These are phyloP conservation scores for Protonibea diacanthus DNA, from an alignment of 2,797 vertebrate species.

Conservation along the genomic window DNA sequence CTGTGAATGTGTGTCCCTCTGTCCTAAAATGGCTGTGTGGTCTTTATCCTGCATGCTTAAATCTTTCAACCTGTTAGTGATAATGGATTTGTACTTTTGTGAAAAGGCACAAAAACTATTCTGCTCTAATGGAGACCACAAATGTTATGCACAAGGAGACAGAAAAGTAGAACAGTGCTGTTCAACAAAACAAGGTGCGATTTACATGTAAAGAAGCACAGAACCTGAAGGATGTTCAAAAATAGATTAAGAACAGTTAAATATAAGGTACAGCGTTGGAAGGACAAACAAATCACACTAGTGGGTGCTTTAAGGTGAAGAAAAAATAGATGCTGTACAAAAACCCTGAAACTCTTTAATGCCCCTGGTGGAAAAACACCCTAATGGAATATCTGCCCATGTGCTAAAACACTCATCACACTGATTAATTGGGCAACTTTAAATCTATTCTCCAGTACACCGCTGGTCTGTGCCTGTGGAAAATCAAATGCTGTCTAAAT, in stretches of 20 bases:
- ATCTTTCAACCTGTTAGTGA: slow-evolving; percentile 18
- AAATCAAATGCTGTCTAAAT: slow-evolving; percentile 33
- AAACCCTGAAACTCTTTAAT: slow-evolving; percentile 25
- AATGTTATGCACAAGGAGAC: neutral
- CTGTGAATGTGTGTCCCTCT: slow-evolving; percentile 6
- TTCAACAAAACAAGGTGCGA: neutral
- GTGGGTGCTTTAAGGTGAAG: slow-evolving; percentile 20
- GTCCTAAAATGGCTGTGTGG: slow-evolving; percentile 14
- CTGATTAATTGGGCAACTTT: slow-evolving; percentile 46
- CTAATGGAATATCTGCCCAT: slow-evolving; percentile 31
- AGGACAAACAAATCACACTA: slow-evolving; percentile 20
- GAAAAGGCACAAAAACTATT: slow-evolving; percentile 6
- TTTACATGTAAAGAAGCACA: slow-evolving; percentile 6
- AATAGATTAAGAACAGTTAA: slow-evolving; percentile 16
- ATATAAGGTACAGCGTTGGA: slow-evolving; percentile 20
- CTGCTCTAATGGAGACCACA: slow-evolving; percentile 8
- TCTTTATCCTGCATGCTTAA: slow-evolving; percentile 1
- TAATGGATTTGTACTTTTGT: slow-evolving; percentile 11
- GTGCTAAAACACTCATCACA: slow-evolving; percentile 46
- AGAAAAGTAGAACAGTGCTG: neutral
- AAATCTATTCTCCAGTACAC: slow-evolving; percentile 46
- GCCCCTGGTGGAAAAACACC: slow-evolving; percentile 15
- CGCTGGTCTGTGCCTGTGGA: slow-evolving; percentile 15
- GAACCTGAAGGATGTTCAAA: slow-evolving; percentile 13
- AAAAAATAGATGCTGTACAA: slow-evolving; percentile 38